Percentiles rank a stretch among this genome's conserved stretches.
Evolutionary conservation across 2,888 invertebrate species (phyloP).

Genomic region (Hofmannophila pseudospretella): DNA sequence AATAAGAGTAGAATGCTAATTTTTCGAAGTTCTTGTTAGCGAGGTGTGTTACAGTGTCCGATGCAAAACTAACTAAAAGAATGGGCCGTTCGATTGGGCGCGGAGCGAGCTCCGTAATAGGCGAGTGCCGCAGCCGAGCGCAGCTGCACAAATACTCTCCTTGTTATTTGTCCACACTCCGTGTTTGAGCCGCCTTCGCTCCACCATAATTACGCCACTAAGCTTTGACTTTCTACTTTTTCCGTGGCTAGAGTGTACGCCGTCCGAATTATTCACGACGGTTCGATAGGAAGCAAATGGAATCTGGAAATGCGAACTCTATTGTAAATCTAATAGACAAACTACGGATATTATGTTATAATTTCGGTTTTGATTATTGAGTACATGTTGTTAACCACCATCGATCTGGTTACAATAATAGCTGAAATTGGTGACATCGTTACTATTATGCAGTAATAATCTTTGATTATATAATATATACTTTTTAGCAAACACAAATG

Average conservation of each 20-base stretch:
- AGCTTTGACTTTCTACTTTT: conserved; percentile 53
- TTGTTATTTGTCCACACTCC: conserved; percentile 60
- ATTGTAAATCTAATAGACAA: conserved; percentile 47
- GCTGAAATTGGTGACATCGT: too few relatives aligned
- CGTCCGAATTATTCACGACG: conserved; percentile 37
- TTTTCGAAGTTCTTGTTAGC: conserved; percentile 42
- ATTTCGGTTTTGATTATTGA: conserved; percentile 25
- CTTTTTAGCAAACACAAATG: too few relatives aligned
- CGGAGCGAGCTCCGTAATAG: conserved; percentile 25
- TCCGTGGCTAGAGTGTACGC: conserved; percentile 29
- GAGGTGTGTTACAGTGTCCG: conserved; percentile 38
- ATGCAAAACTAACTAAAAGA: conserved; percentile 30
- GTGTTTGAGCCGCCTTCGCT: conserved; percentile 48
- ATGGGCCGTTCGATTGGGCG: conserved; percentile 15
- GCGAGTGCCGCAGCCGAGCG: conserved; percentile 27
- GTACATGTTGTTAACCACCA: too few relatives aligned
- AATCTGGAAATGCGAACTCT: conserved; percentile 40
- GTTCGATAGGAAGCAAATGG: conserved; percentile 38
- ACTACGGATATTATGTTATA: conserved; percentile 14
- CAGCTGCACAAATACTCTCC: conserved; percentile 66
- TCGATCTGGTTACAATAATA: too few relatives aligned
- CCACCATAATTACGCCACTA: conserved; percentile 56
- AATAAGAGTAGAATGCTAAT: conserved; percentile 57
- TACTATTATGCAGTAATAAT: too few relatives aligned
- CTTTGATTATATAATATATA: too few relatives aligned